Evolutionary conservation across 2,888 invertebrate genomes (phyloP), one percentile per base, ranked within the genome.

Genomic region (Agrotis clavis): DNA sequence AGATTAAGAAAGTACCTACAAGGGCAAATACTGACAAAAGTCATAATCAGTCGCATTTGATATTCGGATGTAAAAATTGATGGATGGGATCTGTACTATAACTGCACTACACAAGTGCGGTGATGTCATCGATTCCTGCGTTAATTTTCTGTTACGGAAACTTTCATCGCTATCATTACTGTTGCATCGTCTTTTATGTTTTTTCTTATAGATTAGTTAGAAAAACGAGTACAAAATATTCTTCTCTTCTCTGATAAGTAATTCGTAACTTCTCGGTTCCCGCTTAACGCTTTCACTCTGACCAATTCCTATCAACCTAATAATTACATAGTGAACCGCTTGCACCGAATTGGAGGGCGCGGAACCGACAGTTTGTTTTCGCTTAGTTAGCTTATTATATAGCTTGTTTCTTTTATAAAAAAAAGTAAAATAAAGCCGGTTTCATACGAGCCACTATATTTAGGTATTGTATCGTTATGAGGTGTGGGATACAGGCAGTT

Each of bases 361-460:
- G 79, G 77, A 68, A 74, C 89, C 86, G 87, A 87, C 89, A 91
- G 91, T 92, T 92, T 92, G 92, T 92, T 93, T 91, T 89, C 87
- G 83, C 76, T 77, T 81, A 84, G 65, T 86, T 76, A 74, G 77
- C 77, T 70, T 74, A 74, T 74, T 81, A 83, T 79, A 80, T 62
- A 60, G 54, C 76, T 65, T 67, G 79, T 76, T 79, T 47, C 35
- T 65, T 19, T 62, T 63, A 53, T 35, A 54, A 81, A 54, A 81
- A 79, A 67, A 81, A 79, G 72, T 50, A 70, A 61, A 50, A 66
- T 56, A 62, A 60, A 71, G 74, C 85, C 56, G 76, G 81, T 84
- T 81, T 74, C 66, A 79, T 68, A 66, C 70, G 66, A 74, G 70
- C 63, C 75, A 76, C 86, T 84, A 71, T 83, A 82, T 68, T 86